Conservation (phyloP, 2,888 invertebrate species). For the Aradus depressus region DNA sequence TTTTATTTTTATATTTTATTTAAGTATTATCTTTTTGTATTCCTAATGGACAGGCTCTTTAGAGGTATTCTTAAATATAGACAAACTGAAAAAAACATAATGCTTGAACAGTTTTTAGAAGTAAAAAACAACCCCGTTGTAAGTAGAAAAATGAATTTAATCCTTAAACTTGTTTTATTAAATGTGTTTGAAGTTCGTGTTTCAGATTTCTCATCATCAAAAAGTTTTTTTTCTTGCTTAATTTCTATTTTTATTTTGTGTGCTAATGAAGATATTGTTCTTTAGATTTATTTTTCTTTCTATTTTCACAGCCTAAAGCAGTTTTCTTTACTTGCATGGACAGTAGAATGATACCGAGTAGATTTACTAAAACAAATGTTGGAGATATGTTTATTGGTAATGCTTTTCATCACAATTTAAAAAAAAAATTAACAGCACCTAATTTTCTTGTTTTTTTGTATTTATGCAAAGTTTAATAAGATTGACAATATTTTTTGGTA, state of each 20-base stretch:
- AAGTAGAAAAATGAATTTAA: slow-evolving; percentile 36
- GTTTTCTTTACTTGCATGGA: slow-evolving; percentile 98
- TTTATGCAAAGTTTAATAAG: no score
- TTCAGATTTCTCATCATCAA: neutral
- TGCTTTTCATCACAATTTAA: slow-evolving; percentile 1
- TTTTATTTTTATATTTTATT: no score
- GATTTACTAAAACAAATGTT: slow-evolving; percentile 88
- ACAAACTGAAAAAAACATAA: slow-evolving; percentile 62
- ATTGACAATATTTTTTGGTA: no score
- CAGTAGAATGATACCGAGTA: slow-evolving; percentile 90
- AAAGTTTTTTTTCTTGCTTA: neutral
- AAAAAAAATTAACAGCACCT: slow-evolving; percentile 7
- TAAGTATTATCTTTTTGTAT: no score
- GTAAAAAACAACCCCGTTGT: slow-evolving; percentile 81
- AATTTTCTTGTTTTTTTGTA: no score
- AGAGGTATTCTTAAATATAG: slow-evolving; percentile 85
- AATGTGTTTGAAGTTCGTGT: neutral
- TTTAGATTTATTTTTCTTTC: slow-evolving; percentile 1
- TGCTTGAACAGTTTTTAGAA: slow-evolving; percentile 86
- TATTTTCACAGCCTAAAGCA: slow-evolving; percentile 72
- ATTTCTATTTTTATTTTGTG: neutral
- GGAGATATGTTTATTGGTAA: slow-evolving; percentile 96
- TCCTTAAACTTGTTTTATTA: neutral
- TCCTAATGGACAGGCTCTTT: slow-evolving; percentile 72
- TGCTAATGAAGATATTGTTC: neutral